These are phyloP conservation scores for Coronaproctus castanopsis DNA, from an alignment of 2,888 invertebrate species.

Conservation along the genomic window DNA sequence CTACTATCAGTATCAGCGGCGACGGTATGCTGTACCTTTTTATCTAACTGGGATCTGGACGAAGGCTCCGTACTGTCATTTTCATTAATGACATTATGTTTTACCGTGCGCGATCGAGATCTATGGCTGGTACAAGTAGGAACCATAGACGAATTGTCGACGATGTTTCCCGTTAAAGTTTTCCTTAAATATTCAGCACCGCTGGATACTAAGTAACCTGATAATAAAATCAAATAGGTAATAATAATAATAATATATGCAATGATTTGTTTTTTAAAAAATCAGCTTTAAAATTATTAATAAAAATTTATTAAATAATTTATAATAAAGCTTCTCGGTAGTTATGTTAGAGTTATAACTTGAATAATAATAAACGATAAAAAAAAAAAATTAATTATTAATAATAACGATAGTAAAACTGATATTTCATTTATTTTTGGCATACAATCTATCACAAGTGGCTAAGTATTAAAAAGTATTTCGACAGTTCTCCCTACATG, in stretches of 20 bases:
- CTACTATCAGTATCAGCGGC: conserved; percentile 4
- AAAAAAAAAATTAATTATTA: no score
- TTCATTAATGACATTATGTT: neutral
- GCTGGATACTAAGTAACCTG: conserved; percentile 36
- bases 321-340: no score
- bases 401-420: no score
- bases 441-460: no score
- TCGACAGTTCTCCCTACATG: no score
- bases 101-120: neutral
- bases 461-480: no score
- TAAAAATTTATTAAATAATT: no score
- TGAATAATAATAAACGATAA: no score
- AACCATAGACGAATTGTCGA: neutral
- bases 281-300: no score
- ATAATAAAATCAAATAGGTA: conserved; percentile 18
- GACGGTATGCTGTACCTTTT: conserved; percentile 21
- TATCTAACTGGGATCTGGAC: conserved; percentile 21
- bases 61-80: conserved; percentile 2
- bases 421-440: no score
- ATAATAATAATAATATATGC: conserved; percentile 1
- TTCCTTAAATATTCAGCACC: conserved; percentile 44
- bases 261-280: no score
- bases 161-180: conserved; percentile 28
- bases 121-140: neutral
- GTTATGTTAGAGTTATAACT: no score